Evolutionary conservation across 2,113 vertebrate genomes (phyloP).

Genomic region (Panthera uncia): DNA sequence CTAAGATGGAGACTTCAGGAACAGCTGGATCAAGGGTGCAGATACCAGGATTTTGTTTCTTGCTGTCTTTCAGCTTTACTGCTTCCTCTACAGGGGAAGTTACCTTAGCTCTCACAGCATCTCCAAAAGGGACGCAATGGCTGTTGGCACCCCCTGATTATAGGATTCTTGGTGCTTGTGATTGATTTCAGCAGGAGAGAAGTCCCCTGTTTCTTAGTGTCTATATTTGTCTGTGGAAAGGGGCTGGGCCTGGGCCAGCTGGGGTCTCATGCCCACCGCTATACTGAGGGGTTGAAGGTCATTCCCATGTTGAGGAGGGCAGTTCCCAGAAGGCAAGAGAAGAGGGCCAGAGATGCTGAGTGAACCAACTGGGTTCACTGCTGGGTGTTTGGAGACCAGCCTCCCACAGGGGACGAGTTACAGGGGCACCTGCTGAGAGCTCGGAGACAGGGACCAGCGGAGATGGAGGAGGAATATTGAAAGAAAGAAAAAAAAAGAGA

Average conservation of each 20-base stretch:
- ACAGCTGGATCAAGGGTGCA: background rate
- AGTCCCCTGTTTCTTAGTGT: too few species aligned
- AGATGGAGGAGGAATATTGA: background rate
- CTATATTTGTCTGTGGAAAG: background rate
- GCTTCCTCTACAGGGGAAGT: background rate
- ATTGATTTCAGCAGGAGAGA: background rate
- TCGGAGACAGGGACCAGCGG: background rate
- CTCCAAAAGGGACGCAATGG: rapidly evolving
- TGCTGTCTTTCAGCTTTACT: background rate
- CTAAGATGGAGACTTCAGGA: background rate
- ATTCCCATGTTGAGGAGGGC: background rate
- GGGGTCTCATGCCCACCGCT: background rate
- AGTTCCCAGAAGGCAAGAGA: background rate
- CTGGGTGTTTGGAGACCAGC: rapidly evolving
- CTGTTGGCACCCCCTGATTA: rapidly evolving
- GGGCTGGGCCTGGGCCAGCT: too few species aligned
- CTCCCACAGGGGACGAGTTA: background rate
- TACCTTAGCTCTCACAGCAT: background rate
- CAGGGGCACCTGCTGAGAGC: rapidly evolving
- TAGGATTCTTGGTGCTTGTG: background rate
- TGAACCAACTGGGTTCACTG: rapidly evolving
- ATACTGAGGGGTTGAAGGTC: too few species aligned
- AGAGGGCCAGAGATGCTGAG: too few species aligned
- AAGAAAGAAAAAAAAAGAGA: background rate
- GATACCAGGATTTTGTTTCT: background rate